phyloP scores from a whole-genome alignment of 1,140 invertebrate species.

The Aphaenogaster floridana region DNA sequence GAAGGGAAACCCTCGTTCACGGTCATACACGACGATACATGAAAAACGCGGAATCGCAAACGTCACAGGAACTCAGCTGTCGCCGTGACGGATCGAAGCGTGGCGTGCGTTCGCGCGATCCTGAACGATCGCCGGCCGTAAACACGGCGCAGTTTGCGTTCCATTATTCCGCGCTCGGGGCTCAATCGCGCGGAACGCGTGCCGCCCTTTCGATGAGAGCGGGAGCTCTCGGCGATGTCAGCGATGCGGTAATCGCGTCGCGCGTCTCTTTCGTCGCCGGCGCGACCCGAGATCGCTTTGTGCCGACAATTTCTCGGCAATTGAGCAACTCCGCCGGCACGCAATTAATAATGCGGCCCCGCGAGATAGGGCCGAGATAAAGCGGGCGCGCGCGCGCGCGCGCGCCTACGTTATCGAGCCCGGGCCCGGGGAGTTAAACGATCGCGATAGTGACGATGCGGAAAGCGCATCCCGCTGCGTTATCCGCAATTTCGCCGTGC shows the following conservation, averaged over 20 bases:
- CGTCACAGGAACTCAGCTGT: conserved; percentile 25
- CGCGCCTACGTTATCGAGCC: conserved; percentile 33
- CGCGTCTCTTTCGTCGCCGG: conserved; percentile 37
- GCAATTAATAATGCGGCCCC: conserved; percentile 55
- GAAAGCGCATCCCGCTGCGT: conserved; percentile 20
- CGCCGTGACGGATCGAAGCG: conserved; percentile 35
- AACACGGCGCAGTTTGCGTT: not conserved
- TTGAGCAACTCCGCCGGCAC: conserved; percentile 53
- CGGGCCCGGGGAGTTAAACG: conserved; percentile 34
- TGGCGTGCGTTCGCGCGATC: conserved; percentile 16
- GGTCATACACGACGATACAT: not conserved
- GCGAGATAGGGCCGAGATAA: conserved; percentile 58
- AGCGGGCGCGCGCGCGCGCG: not conserved
- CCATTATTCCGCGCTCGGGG: conserved; percentile 23
- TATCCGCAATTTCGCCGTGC: conserved; percentile 31
- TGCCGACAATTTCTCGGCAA: conserved; percentile 63
- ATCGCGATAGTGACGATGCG: conserved; percentile 50
- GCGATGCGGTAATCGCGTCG: conserved; percentile 33
- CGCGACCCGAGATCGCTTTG: conserved; percentile 41
- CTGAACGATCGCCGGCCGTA: not conserved
- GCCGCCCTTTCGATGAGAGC: not conserved
- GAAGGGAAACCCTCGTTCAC: not conserved
- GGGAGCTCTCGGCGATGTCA: conserved; percentile 28
- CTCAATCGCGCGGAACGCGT: conserved; percentile 26
- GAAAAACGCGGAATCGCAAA: not conserved